phyloP scores from a whole-genome alignment of 1,140 invertebrate genomes.

The Heliconius hermathena region DNA sequence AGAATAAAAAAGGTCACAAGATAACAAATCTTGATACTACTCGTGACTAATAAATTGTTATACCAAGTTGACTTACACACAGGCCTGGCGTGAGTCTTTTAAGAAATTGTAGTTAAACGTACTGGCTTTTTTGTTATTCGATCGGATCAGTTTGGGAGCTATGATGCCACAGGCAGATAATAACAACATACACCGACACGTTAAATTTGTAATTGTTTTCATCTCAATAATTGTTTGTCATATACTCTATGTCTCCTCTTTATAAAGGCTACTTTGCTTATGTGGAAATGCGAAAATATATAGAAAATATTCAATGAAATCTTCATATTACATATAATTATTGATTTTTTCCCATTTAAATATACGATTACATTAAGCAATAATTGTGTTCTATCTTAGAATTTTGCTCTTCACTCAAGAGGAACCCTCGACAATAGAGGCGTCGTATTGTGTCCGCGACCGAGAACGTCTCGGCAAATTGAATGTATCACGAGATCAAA shows the following conservation, averaged over 20 bases:
- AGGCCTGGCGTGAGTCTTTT: background rate
- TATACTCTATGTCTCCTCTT: too few species aligned
- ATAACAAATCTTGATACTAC: constrained; percentile 1
- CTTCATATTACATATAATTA: background rate
- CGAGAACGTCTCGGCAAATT: constrained; percentile 23
- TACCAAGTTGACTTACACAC: background rate
- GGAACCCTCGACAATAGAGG: constrained; percentile 17
- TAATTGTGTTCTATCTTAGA: constrained; percentile 1
- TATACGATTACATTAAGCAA: background rate
- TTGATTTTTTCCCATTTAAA: background rate
- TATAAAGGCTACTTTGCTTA: too few species aligned
- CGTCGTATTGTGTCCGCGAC: constrained; percentile 24
- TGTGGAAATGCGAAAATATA: too few species aligned
- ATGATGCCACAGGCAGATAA: too few species aligned
- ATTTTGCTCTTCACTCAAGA: constrained; percentile 9
- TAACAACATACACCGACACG: too few species aligned
- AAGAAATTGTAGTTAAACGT: background rate
- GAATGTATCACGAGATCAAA: constrained; percentile 21
- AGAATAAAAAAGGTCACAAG: background rate
- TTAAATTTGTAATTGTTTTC: too few species aligned
- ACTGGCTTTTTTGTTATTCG: background rate
- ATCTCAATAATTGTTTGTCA: too few species aligned
- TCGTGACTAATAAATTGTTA: background rate
- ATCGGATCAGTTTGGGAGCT: too few species aligned
- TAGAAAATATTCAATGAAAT: background rate